phyloP scores from a whole-genome alignment of 2,888 invertebrate genomes.

The Drosophila suboccidentalis region DNA sequence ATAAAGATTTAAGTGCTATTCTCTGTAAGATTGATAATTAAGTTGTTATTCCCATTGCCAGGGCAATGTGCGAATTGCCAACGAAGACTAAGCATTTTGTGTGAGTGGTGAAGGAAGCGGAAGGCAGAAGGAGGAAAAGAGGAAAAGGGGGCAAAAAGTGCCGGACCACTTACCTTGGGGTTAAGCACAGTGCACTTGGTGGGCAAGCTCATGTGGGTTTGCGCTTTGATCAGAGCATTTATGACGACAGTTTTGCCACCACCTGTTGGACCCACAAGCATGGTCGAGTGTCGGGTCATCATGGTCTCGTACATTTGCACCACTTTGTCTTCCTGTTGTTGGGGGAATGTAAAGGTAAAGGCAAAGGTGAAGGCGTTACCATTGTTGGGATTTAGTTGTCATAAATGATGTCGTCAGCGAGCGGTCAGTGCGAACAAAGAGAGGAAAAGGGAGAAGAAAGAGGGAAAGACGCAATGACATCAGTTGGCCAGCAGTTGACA shows the following conservation, averaged over 20 bases:
- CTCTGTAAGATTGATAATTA: not conserved
- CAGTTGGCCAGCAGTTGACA: constrained; percentile 73
- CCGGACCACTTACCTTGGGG: constrained; percentile 88
- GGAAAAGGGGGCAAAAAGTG: constrained; percentile 16
- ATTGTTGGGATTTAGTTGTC: constrained; percentile 75
- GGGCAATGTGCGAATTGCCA: constrained; percentile 22
- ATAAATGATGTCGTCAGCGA: constrained; percentile 68
- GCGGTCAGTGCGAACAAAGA: not conserved
- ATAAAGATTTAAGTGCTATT: not conserved
- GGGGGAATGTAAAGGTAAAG: constrained; percentile 27
- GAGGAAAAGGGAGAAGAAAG: not conserved
- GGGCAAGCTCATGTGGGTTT: constrained; percentile 90
- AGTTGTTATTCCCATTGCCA: not conserved
- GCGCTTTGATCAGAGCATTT: constrained; percentile 91
- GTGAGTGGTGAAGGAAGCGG: constrained; percentile 1
- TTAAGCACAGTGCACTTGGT: constrained; percentile 94
- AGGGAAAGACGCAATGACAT: constrained; percentile 48
- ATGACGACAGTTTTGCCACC: constrained; percentile 96
- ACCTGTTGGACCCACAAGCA: constrained; percentile 97
- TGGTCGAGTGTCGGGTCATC: constrained; percentile 96
- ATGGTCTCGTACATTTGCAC: constrained; percentile 97
- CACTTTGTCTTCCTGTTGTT: constrained; percentile 91
- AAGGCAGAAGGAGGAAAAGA: not conserved
- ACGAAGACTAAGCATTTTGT: constrained; percentile 39
- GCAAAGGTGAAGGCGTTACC: constrained; percentile 58